Conservation (phyloP, 1,140 invertebrate genomes). For the Eriosoma lanigerum region DNA sequence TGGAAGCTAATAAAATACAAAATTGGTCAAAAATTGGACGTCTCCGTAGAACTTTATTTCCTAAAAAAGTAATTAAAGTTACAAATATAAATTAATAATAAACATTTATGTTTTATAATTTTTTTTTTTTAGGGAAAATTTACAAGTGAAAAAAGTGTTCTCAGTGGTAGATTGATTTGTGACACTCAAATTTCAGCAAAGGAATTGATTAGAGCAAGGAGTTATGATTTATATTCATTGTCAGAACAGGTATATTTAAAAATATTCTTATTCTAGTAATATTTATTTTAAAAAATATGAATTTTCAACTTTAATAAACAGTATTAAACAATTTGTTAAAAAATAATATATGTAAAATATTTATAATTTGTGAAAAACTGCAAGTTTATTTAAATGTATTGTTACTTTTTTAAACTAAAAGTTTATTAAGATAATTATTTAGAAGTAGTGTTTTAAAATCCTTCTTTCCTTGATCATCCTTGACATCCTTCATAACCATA, state of each 20-base stretch:
- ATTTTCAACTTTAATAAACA: too few species aligned
- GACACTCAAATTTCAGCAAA: constrained; percentile 91
- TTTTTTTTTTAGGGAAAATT: constrained; percentile 49
- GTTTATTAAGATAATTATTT: too few species aligned
- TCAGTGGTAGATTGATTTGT: constrained; percentile 84
- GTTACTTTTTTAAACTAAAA: too few species aligned
- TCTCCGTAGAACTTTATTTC: constrained; percentile 70
- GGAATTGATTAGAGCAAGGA: constrained; percentile 87
- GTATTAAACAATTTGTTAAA: too few species aligned
- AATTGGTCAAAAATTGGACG: constrained; percentile 91
- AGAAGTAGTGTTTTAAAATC: too few species aligned
- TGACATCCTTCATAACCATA: too few species aligned
- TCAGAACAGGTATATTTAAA: constrained; percentile 65
- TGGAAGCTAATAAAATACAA: constrained; percentile 71
- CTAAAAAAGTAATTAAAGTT: constrained; percentile 61
- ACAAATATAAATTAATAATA: constrained; percentile 54
- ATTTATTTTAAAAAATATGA: constrained; percentile 8
- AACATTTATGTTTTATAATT: background rate
- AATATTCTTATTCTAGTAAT: too few species aligned
- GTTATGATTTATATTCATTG: constrained; percentile 87
- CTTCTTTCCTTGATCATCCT: too few species aligned
- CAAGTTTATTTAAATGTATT: too few species aligned
- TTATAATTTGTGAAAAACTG: too few species aligned
- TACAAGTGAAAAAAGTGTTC: constrained; percentile 60
- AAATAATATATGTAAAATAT: too few species aligned